Conservation (phyloP, 1,140 invertebrate genomes). For the Heliconius hermathena region DNA sequence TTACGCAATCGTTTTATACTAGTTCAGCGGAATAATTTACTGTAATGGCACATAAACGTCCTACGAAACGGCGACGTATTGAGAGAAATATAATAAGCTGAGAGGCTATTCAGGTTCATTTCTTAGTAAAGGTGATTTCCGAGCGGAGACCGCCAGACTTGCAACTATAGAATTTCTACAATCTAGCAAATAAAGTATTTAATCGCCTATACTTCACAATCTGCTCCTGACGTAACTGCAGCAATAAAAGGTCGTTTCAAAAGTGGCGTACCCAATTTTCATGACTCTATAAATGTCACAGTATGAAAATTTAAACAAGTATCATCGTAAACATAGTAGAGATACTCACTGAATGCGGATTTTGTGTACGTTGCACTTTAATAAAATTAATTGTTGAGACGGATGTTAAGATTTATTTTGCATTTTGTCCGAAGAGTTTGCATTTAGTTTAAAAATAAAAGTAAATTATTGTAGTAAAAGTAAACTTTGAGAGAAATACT, state of each 20-base stretch:
- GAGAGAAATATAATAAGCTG: conserved; percentile 60
- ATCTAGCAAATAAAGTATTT: conserved; percentile 53
- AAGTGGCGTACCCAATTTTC: conserved; percentile 41
- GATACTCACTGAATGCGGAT: conserved; percentile 21
- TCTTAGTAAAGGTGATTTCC: conserved; percentile 50
- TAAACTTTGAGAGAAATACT: background rate
- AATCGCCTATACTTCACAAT: conserved; percentile 59
- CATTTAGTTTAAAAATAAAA: conserved; percentile 33
- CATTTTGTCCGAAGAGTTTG: background rate
- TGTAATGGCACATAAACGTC: conserved; percentile 55
- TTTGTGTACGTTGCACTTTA: conserved; percentile 22
- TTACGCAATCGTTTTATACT: conserved; percentile 45
- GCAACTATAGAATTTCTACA: conserved; percentile 46
- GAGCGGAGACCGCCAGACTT: conserved; percentile 27
- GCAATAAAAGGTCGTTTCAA: conserved; percentile 49
- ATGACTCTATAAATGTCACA: conserved; percentile 40
- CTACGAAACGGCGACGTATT: conserved; percentile 49
- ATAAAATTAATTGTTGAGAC: conserved; percentile 23
- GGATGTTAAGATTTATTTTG: background rate
- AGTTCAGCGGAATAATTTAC: conserved; percentile 50
- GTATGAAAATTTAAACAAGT: conserved; percentile 47
- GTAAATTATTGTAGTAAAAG: conserved; percentile 19
- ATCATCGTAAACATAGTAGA: conserved; percentile 39
- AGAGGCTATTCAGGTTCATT: conserved; percentile 55
- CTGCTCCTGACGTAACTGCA: conserved; percentile 48